Conservation (phyloP, 2,797 vertebrate genomes). For the Adrianichthys oophorus region DNA sequence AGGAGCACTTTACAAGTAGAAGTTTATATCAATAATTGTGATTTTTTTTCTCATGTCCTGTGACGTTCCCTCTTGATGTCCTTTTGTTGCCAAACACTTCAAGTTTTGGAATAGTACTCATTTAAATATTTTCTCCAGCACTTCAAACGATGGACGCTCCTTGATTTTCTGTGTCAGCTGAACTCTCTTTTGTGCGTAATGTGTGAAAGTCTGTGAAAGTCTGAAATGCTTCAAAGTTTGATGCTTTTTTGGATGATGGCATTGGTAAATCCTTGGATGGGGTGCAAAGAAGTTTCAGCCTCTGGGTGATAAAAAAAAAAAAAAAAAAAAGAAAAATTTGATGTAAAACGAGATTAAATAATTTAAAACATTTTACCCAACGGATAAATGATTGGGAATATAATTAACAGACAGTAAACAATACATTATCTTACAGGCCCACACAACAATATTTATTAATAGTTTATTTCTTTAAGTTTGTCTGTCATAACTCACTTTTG, state of each 20-base stretch:
- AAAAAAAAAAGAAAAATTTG: neutral
- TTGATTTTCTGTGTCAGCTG: slow-evolving; percentile 7
- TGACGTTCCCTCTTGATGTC: neutral
- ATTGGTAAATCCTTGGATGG: slow-evolving; percentile 64
- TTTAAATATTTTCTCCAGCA: neutral
- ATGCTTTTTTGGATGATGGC: slow-evolving; percentile 25
- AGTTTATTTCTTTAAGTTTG: neutral
- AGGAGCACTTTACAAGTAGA: too few relatives aligned
- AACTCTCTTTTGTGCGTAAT: slow-evolving; percentile 37
- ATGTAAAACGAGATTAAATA: too few relatives aligned
- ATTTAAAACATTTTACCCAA: too few relatives aligned
- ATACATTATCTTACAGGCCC: too few relatives aligned
- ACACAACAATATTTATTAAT: too few relatives aligned
- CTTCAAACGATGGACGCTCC: slow-evolving; percentile 17
- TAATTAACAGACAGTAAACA: too few relatives aligned
- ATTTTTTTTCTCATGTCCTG: too few relatives aligned
- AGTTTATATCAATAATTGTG: too few relatives aligned
- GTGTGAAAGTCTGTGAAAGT: slow-evolving; percentile 70
- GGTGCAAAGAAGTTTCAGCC: slow-evolving; percentile 67
- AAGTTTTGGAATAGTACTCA: neutral
- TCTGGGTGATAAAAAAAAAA: slow-evolving; percentile 53
- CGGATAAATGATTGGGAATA: too few relatives aligned
- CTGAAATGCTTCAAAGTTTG: slow-evolving; percentile 63
- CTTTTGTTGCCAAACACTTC: neutral
- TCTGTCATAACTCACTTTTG: slow-evolving; percentile 58